Percentiles rank a stretch among this genome's conserved stretches.
Evolutionary conservation across 2,797 vertebrate genomes (phyloP).

Genomic region (Euphonia xanthogaster): DNA sequence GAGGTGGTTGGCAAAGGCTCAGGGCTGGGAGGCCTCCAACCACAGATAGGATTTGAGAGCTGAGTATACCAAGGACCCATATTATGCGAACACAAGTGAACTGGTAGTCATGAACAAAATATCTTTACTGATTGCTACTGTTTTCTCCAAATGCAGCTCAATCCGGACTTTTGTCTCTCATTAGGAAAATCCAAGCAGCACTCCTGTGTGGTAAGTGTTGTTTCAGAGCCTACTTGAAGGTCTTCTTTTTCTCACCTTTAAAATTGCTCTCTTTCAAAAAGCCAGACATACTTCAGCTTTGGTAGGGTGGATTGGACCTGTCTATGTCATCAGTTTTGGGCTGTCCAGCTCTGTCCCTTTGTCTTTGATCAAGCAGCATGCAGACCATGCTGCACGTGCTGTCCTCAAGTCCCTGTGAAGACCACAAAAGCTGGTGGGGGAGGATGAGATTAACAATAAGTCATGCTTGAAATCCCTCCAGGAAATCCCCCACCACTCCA

Average conservation of each 20-base stretch:
- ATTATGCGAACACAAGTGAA: not conserved
- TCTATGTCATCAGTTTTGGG: not conserved
- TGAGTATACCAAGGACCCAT: not conserved
- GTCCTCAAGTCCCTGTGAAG: not conserved
- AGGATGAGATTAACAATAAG: not conserved
- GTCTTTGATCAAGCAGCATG: not conserved
- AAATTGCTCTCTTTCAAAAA: not conserved
- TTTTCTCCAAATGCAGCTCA: not conserved
- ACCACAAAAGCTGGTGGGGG: not conserved
- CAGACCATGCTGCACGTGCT: not conserved
- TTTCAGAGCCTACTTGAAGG: not conserved
- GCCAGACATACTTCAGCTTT: not conserved
- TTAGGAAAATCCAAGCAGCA: not conserved
- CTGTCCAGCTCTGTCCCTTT: not conserved
- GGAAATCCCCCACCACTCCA: rapidly evolving
- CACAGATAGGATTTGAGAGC: not conserved
- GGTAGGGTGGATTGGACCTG: not conserved
- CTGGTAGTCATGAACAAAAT: not conserved
- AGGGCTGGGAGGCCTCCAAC: not conserved
- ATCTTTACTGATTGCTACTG: not conserved
- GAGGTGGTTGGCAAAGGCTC: not conserved
- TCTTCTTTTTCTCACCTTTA: rapidly evolving
- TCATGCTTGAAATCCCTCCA: not conserved
- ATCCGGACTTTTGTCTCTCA: not conserved
- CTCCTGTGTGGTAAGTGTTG: not conserved